Evolutionary conservation across 2,888 invertebrate genomes (phyloP).

Genomic region (Nymphalis c-album): DNA sequence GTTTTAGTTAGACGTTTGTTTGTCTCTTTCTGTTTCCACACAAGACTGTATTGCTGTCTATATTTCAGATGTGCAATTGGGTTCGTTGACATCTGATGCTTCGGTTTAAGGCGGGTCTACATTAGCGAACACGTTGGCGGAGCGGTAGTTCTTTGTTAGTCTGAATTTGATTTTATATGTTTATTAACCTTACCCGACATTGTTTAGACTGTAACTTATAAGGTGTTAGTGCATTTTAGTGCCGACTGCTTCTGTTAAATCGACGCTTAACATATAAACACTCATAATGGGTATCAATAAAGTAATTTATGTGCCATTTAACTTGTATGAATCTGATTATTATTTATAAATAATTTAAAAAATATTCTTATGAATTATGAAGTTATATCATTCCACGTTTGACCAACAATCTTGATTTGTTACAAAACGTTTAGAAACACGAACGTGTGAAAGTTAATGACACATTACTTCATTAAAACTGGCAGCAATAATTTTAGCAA

Average conservation of each 20-base stretch:
- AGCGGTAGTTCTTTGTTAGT: constrained; percentile 24
- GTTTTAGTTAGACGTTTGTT: constrained; percentile 15
- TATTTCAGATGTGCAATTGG: constrained; percentile 26
- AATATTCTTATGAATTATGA: no score
- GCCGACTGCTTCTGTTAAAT: not conserved
- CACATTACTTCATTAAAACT: constrained; percentile 4
- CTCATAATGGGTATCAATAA: no score
- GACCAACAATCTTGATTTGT: constrained; percentile 1
- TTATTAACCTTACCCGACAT: constrained; percentile 23
- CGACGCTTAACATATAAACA: no score
- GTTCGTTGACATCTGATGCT: constrained; percentile 26
- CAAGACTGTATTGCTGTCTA: constrained; percentile 11
- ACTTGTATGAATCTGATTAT: not conserved
- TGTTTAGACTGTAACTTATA: not conserved
- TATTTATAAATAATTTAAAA: no score
- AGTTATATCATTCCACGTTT: constrained; percentile 2
- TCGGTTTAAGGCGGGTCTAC: constrained; percentile 20
- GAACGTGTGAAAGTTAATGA: constrained; percentile 14
- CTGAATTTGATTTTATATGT: constrained; percentile 28
- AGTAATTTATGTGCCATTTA: not conserved
- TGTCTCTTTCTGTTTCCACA: constrained; percentile 24
- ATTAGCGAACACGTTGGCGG: constrained; percentile 22
- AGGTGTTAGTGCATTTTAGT: not conserved
- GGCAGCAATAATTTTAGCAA: not conserved
- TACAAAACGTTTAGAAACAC: constrained; percentile 8